Evolutionary conservation across 2,797 vertebrate species (phyloP), one percentile per base, ranked within the genome.

Genomic region (Chelidonichthys spinosus): DNA sequence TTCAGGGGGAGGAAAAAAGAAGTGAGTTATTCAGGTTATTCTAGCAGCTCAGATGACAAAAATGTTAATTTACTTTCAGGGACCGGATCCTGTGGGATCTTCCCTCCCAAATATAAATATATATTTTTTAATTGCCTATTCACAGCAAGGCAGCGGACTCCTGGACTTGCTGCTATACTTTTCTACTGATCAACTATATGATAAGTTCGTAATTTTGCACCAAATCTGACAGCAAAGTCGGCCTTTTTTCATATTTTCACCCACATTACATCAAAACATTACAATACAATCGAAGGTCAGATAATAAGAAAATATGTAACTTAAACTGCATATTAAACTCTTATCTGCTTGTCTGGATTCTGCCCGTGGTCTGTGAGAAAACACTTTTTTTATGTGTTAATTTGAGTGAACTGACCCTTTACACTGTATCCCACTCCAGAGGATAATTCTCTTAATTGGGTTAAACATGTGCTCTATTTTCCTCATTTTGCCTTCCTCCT

Each of bases 21-120:
- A 68, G 40, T n/a, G 4, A 64, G 61, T 54, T 37, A 11, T 59
- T 78, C 36, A 56, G 67, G 42, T 78, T 25, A 25, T 25, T 25
- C 25, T 25, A 25, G 25, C 2, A 1, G 69, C 69, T 74, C 46
- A 14, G 37, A 47, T 46, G 49, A 60, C 55, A 25, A 50, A 69
- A 74, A 78, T 69, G 55, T 11, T 49, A 25, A 25, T 44, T 44
- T 64, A 7, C 5, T 63, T 36, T 40, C 40, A 35, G 15, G 64
- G 47, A 40, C 37, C 42, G n/a, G 56, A 73, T 55, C 42, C 43
- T 63, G 40, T 10, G 14, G 6, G 10, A 61, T 59, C 15, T 54
- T 46, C 46, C 11, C 43, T 15, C 35, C 32, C 5, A 32, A 56
- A 35, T 33, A 35, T 25, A 35, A 7, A 17, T 25, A 11, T 15